These are phyloP conservation scores for Mirounga angustirostris DNA, from an alignment of 2,113 vertebrate species.

Conservation along the genomic window DNA sequence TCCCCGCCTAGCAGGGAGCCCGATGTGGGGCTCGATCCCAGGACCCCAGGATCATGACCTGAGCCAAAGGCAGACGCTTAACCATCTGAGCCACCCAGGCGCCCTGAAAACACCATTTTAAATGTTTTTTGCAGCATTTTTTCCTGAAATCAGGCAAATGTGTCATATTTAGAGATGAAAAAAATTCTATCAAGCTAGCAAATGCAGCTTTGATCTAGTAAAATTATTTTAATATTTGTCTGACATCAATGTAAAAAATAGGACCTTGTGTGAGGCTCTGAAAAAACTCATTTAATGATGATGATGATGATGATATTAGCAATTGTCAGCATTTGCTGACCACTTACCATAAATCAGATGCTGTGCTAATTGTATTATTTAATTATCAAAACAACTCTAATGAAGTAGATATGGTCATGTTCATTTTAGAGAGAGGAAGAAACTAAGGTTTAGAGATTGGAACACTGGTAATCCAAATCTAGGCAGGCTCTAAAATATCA, in stretches of 20 bases:
- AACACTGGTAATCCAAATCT: neutral
- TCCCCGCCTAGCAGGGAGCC: too few species aligned
- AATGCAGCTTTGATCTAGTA: neutral
- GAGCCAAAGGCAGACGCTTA: too few species aligned
- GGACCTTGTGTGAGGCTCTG: neutral
- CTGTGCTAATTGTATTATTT: neutral
- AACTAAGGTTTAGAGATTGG: constrained; percentile 2
- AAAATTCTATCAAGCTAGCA: neutral
- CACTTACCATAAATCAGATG: neutral
- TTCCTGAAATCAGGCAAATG: constrained; percentile 17
- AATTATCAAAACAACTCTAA: constrained; percentile 39
- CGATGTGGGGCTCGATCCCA: too few species aligned
- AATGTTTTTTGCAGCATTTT: constrained; percentile 20
- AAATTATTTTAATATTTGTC: neutral
- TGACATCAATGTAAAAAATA: neutral
- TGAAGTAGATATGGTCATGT: neutral
- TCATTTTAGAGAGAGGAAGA: constrained; percentile 4
- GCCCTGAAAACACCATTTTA: neutral
- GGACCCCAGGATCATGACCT: too few species aligned
- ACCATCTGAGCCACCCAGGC: too few species aligned
- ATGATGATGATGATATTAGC: neutral
- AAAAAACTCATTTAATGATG: neutral
- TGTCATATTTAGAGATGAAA: constrained; percentile 16
- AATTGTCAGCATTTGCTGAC: neutral
- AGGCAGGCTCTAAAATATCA: neutral